Percentiles rank a stretch among this genome's conserved stretches.
These are phyloP conservation scores for Lethocerus indicus DNA, from an alignment of 1,140 invertebrate species.

Conservation along the genomic window DNA sequence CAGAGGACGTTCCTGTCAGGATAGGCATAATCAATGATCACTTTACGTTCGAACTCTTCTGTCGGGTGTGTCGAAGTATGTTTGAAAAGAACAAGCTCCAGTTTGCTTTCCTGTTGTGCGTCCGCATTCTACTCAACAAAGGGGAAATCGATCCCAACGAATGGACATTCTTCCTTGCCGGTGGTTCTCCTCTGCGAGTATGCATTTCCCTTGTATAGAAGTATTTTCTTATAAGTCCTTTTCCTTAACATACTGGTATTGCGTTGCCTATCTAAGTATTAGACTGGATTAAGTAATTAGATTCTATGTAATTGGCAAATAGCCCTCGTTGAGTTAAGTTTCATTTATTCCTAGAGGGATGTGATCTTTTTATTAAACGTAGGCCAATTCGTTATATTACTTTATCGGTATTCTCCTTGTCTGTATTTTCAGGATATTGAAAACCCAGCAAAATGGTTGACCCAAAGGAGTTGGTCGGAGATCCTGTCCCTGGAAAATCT, in stretches of 20 bases:
- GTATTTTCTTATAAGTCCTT: too few relatives aligned
- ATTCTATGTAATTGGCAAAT: too few relatives aligned
- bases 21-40: slow-evolving; percentile 43
- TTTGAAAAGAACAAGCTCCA: slow-evolving; percentile 58
- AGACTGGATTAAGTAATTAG: too few relatives aligned
- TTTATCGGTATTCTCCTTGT: too few relatives aligned
- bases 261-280: too few relatives aligned
- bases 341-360: too few relatives aligned
- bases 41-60: slow-evolving; percentile 47
- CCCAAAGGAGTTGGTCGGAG: slow-evolving; percentile 39
- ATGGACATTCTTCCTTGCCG: slow-evolving; percentile 42
- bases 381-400: too few relatives aligned
- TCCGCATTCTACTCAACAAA: slow-evolving; percentile 28
- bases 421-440: slow-evolving; percentile 21
- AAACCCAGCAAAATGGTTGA: slow-evolving; percentile 43
- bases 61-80: slow-evolving; percentile 50
- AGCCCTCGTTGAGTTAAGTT: too few relatives aligned
- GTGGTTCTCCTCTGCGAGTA: slow-evolving; percentile 20
- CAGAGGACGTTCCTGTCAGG: slow-evolving; percentile 45
- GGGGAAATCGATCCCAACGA: slow-evolving; percentile 32
- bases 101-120: slow-evolving; percentile 41
- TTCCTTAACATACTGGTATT: too few relatives aligned
- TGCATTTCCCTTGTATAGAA: too few relatives aligned
- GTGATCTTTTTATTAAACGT: too few relatives aligned
- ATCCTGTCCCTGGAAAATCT: slow-evolving; percentile 33